These are phyloP conservation scores for Venusia cambrica DNA, from an alignment of 2,888 invertebrate species.

Conservation along the genomic window DNA sequence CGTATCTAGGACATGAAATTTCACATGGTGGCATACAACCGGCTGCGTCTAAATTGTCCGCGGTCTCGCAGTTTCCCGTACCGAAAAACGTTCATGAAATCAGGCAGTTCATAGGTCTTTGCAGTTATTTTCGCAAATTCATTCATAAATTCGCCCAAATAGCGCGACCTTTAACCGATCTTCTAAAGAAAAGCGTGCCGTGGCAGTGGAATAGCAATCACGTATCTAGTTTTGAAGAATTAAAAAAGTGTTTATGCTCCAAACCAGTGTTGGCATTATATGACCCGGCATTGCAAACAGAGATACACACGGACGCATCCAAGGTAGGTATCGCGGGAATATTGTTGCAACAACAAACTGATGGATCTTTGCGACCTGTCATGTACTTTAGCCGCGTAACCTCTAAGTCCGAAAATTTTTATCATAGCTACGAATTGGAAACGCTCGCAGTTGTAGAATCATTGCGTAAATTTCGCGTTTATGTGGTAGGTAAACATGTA, in stretches of 20 bases:
- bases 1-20: conserved; percentile 34
- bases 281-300: neutral
- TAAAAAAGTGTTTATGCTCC: conserved; percentile 24
- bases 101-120: conserved; percentile 34
- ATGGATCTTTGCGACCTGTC: too few species aligned
- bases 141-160: conserved; percentile 33
- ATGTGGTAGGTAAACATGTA: too few species aligned
- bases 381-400: too few species aligned
- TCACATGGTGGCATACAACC: conserved; percentile 28
- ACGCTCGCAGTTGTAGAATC: conserved; percentile 41
- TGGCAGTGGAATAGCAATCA: neutral
- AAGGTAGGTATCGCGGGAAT: too few species aligned
- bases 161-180: conserved; percentile 18
- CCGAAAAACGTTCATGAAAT: conserved; percentile 33
- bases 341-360: too few species aligned
- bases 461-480: conserved; percentile 31
- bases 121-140: conserved; percentile 37
- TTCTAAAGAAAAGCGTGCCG: conserved; percentile 1
- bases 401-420: too few species aligned
- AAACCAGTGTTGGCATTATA: conserved; percentile 31
- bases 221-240: conserved; percentile 8
- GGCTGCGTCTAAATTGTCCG: conserved; percentile 25
- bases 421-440: conserved; percentile 40
- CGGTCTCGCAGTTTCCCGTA: conserved; percentile 25
- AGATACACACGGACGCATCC: too few species aligned